Percentiles rank a stretch among this genome's conserved stretches.
Evolutionary conservation across 1,140 invertebrate genomes (phyloP).

Genomic region (Penaeus indicus): DNA sequence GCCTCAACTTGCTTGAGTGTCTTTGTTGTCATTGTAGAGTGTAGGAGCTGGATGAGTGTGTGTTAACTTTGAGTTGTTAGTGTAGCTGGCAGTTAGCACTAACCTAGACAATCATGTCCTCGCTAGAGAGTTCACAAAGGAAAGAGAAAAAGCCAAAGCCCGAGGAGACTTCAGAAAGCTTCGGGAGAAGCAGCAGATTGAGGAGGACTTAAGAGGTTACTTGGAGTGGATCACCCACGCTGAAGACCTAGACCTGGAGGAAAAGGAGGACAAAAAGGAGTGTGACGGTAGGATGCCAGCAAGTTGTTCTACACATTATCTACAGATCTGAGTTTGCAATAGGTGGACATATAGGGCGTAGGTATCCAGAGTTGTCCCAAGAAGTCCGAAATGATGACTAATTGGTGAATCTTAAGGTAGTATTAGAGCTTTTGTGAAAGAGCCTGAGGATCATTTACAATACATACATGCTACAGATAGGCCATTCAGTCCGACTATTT

Average conservation of each 20-base stretch:
- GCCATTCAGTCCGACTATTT: background rate
- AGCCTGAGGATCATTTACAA: no score
- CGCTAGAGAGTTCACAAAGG: slow-evolving; percentile 79
- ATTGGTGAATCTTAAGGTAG: background rate
- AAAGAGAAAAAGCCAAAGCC: slow-evolving; percentile 79
- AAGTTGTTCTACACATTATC: background rate
- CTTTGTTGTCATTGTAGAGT: no score
- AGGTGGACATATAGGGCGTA: no score
- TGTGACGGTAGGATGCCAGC: slow-evolving; percentile 61
- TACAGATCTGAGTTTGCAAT: no score
- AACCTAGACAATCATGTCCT: background rate
- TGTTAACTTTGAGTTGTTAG: no score
- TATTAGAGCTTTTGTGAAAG: no score
- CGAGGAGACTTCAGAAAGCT: slow-evolving; percentile 79
- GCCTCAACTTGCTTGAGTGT: no score
- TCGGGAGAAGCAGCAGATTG: slow-evolving; percentile 78
- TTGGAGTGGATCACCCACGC: slow-evolving; percentile 81
- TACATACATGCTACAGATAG: no score
- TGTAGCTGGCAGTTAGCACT: no score
- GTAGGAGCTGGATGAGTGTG: no score
- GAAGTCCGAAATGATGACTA: no score
- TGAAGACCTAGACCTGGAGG: slow-evolving; percentile 76
- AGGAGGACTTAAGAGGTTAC: slow-evolving; percentile 78
- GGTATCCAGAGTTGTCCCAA: no score
- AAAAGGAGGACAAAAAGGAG: slow-evolving; percentile 65